Conservation (phyloP, 2,113 vertebrate genomes). For the Gadus macrocephalus region DNA sequence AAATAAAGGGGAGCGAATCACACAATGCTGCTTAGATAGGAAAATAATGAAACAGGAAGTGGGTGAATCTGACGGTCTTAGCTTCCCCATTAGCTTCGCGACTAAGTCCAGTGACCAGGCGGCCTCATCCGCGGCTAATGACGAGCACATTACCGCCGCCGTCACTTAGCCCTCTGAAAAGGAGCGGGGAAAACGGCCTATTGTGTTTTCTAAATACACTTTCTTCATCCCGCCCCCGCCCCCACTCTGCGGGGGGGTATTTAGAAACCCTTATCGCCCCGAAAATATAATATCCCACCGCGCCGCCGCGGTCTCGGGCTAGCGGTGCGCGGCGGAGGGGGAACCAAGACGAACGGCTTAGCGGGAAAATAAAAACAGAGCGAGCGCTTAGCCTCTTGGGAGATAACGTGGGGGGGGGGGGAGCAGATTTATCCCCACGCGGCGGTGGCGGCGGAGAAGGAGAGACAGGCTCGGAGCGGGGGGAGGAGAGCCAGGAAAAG, state of each 20-base stretch:
- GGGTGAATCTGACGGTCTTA: conserved; percentile 61
- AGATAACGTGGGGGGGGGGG: conserved; percentile 61
- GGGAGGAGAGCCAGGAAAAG: too few species aligned
- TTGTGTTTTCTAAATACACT: conserved; percentile 70
- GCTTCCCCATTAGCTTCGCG: conserved; percentile 60
- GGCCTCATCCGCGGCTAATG: conserved; percentile 58
- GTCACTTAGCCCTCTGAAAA: conserved; percentile 62
- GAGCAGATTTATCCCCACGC: conserved; percentile 65
- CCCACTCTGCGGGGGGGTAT: conserved; percentile 40
- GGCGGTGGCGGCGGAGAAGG: conserved; percentile 47
- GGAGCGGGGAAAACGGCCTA: conserved; percentile 65
- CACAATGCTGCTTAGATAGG: conserved; percentile 65
- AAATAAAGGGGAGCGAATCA: conserved; percentile 41
- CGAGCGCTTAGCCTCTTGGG: conserved; percentile 66
- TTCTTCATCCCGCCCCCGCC: conserved; percentile 55
- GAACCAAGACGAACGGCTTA: conserved; percentile 71
- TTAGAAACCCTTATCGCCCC: conserved; percentile 70
- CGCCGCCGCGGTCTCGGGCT: conserved; percentile 65
- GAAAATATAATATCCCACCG: conserved; percentile 59
- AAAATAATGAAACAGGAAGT: conserved; percentile 49
- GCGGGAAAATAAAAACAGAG: conserved; percentile 75
- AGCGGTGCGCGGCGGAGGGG: conserved; percentile 60
- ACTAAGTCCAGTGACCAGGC: conserved; percentile 69
- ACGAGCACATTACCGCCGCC: conserved; percentile 61
- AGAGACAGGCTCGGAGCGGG: too few species aligned